A percentile compares a stretch with the other conserved stretches of the same genome.
Evolutionary conservation across 2,797 vertebrate genomes (phyloP).

Genomic region (Allobates femoralis): DNA sequence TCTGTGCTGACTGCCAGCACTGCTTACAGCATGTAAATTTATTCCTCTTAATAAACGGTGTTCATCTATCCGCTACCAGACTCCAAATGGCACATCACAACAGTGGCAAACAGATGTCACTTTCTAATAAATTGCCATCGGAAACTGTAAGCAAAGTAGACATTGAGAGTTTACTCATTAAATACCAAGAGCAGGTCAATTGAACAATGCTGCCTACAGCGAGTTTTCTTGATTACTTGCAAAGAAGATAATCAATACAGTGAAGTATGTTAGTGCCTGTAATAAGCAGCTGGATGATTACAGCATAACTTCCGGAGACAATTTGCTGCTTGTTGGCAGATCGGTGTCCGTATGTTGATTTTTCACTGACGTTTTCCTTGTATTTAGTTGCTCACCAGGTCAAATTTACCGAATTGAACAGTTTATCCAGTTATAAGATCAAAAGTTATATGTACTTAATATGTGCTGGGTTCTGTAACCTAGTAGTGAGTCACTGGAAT

Average conservation of each 20-base stretch:
- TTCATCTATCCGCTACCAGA: slow-evolving; percentile 33
- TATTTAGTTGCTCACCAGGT: background rate
- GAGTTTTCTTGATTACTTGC: background rate
- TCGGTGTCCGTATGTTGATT: background rate
- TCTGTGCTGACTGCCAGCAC: background rate
- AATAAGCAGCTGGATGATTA: background rate
- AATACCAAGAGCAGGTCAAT: slow-evolving; percentile 9
- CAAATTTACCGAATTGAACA: too few species aligned
- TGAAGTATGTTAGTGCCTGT: slow-evolving; percentile 1
- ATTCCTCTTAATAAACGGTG: background rate
- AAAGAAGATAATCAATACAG: slow-evolving; percentile 27
- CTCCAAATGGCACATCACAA: slow-evolving; percentile 34
- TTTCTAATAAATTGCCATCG: slow-evolving; percentile 48
- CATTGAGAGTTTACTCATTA: slow-evolving; percentile 34
- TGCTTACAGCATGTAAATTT: background rate
- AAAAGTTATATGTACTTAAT: too few species aligned
- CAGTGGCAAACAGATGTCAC: slow-evolving; percentile 32
- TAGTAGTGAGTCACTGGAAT: too few species aligned
- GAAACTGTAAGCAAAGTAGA: slow-evolving; percentile 14
- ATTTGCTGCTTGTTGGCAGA: background rate
- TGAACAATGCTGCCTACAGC: slow-evolving; percentile 15
- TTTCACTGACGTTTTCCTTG: background rate
- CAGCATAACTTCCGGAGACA: background rate
- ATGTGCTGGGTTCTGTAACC: too few species aligned
- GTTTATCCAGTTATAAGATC: too few species aligned